Evolutionary conservation across 2,888 invertebrate species (phyloP), one percentile per base, ranked within the genome.

Genomic region (Apotomis capreana): DNA sequence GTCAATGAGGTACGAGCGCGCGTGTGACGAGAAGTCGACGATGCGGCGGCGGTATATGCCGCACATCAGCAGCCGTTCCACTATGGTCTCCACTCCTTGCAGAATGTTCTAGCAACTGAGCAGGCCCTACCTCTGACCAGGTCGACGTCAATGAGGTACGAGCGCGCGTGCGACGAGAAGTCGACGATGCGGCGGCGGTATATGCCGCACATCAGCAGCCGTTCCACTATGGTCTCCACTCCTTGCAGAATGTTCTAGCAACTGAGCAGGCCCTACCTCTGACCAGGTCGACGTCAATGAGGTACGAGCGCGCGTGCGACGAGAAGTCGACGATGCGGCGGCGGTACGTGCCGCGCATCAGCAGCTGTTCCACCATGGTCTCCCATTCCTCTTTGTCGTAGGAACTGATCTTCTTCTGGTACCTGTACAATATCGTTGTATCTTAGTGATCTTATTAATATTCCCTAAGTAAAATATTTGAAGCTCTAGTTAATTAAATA

Each of bases 331-430:
- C 94, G 81, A 98, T 97, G 82, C 97, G 95, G 12, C 93, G 87
- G 64, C 92, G 87, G 79, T 92, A 92, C 3, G 91, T 92, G 73
- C 93, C 91, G 59, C 90, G 85, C 92, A 92, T 92, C 63, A 93
- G 78, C 61, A 92, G 79, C 87, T 97, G 97, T 85, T 99, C 99
- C 78, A 99, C 96, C 81, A 97, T 98, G 79, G 97, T 97, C 89
- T 99, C 99, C 99, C 99, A 99, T 95, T 97, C 96, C 84, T 98
- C 98, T 87, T 98, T 98, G 93, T 99, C 99, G 92, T 99, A 98
- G 40, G 97, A 97, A 84, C 98, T 98, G 89, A 99, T 99, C 94
- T 98, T 97, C 88, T 97, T 97, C 88, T 98, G 98, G 94, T 98
- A 98, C 97, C 98, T 97, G 78, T 40, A 40, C 40, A 26, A 68